phyloP scores from a whole-genome alignment of 2,888 invertebrate species.

The Trissolcus japonicus region DNA sequence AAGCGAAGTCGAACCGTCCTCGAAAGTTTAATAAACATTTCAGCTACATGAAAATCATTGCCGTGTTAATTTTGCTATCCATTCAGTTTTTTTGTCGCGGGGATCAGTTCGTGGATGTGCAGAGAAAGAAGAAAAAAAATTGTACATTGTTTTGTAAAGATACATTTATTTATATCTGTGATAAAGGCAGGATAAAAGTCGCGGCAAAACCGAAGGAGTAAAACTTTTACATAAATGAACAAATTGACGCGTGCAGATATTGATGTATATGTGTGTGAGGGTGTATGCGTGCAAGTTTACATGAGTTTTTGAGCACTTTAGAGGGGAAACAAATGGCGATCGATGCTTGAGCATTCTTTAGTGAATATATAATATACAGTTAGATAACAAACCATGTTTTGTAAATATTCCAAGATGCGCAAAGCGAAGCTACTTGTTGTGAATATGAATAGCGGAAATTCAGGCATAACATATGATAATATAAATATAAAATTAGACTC shows the following conservation, averaged over 20 bases:
- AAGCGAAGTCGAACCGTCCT: conserved; percentile 32
- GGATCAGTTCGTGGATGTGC: conserved; percentile 47
- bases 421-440: conserved; percentile 67
- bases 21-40: conserved; percentile 16
- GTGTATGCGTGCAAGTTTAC: conserved; percentile 14
- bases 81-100: conserved; percentile 22
- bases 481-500: conserved; percentile 65
- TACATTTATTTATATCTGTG: conserved; percentile 76
- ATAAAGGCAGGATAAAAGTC: conserved; percentile 66
- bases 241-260: conserved; percentile 20
- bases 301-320: conserved; percentile 48
- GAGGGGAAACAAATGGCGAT: conserved; percentile 60
- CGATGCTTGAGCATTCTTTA: conserved; percentile 68
- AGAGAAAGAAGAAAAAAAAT: conserved; percentile 47
- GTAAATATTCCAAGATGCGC: conserved; percentile 67
- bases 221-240: conserved; percentile 43
- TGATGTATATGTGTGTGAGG: conserved; percentile 23
- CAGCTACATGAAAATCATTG: conserved; percentile 6
- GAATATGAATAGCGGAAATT: conserved; percentile 69
- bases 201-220: conserved; percentile 45
- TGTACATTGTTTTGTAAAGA: conserved; percentile 72
- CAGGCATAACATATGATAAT: conserved; percentile 64
- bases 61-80: conserved; percentile 22
- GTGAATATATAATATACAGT: conserved; percentile 60
- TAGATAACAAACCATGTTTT: conserved; percentile 62